Conservation (phyloP, 2,113 vertebrate genomes). For the Dunckerocampus dactyliophorus region DNA sequence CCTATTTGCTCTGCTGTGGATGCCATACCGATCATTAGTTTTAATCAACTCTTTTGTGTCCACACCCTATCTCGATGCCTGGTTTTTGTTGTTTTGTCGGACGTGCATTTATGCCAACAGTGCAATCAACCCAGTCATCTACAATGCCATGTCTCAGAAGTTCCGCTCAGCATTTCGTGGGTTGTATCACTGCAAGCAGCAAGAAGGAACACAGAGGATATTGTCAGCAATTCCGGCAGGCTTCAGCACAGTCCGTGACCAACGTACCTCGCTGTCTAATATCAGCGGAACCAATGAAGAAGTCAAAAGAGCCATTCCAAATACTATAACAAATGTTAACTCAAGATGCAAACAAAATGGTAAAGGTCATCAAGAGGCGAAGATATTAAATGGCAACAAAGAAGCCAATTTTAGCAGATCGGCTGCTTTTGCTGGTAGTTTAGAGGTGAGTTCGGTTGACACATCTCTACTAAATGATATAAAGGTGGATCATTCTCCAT, state of each 20-base stretch:
- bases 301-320: conserved; percentile 8
- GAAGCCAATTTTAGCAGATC: neutral
- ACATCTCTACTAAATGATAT: conserved; percentile 1
- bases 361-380: conserved; percentile 24
- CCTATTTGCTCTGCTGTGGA: conserved; percentile 77
- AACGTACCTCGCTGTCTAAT: conserved; percentile 8
- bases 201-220: conserved; percentile 35
- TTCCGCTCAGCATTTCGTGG: conserved; percentile 71
- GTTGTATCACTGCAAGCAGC: conserved; percentile 67
- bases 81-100: conserved; percentile 78
- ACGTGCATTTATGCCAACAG: conserved; percentile 79
- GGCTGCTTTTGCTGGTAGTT: neutral
- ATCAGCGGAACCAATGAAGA: conserved; percentile 32
- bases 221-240: conserved; percentile 46
- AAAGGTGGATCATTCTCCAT: neutral
- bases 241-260: conserved; percentile 41
- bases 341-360: conserved; percentile 18
- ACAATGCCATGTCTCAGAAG: conserved; percentile 81
- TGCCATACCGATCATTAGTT: conserved; percentile 77
- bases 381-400: conserved; percentile 4
- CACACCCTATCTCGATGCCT: conserved; percentile 70
- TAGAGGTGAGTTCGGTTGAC: neutral
- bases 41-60: conserved; percentile 77
- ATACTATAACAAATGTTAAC: neutral
- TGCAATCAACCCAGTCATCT: conserved; percentile 77